Percentiles rank a stretch among this genome's conserved stretches.
These are phyloP conservation scores for Charina bottae DNA, from an alignment of 2,113 vertebrate species.

Conservation along the genomic window DNA sequence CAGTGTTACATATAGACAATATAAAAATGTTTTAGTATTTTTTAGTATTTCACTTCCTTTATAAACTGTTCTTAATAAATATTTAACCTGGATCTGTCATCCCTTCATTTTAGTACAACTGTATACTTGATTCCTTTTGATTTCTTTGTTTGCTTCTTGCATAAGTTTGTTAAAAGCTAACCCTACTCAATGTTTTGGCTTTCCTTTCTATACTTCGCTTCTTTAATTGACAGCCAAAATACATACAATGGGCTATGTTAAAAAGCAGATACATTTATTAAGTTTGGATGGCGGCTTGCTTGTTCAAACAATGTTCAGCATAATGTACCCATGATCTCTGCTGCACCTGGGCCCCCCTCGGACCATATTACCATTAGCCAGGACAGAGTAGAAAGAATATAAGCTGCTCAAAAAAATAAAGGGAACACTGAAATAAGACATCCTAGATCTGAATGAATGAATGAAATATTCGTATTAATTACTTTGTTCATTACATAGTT, in stretches of 20 bases:
- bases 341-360: constrained; percentile 71
- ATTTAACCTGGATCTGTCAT: background rate
- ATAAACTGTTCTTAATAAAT: background rate
- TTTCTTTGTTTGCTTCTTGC: constrained; percentile 29
- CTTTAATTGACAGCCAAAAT: constrained; percentile 48
- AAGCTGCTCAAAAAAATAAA: too few relatives aligned
- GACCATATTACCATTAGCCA: constrained; percentile 63
- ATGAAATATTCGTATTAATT: too few relatives aligned
- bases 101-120: constrained; percentile 15
- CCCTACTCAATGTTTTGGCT: constrained; percentile 16
- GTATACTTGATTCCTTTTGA: background rate
- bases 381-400: constrained; percentile 62
- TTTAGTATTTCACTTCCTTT: background rate
- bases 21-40: background rate
- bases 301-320: constrained; percentile 39
- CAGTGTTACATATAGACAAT: background rate
- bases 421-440: too few relatives aligned
- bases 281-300: constrained; percentile 38
- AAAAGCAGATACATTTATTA: constrained; percentile 38
- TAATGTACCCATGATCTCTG: constrained; percentile 48
- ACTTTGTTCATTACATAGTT: too few relatives aligned
- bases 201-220: constrained; percentile 17
- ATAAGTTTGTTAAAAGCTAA: constrained; percentile 10
- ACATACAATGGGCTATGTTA: constrained; percentile 11
- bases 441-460: too few relatives aligned